Evolutionary conservation across 2,113 vertebrate genomes (phyloP).

Genomic region (Cavia aperea): DNA sequence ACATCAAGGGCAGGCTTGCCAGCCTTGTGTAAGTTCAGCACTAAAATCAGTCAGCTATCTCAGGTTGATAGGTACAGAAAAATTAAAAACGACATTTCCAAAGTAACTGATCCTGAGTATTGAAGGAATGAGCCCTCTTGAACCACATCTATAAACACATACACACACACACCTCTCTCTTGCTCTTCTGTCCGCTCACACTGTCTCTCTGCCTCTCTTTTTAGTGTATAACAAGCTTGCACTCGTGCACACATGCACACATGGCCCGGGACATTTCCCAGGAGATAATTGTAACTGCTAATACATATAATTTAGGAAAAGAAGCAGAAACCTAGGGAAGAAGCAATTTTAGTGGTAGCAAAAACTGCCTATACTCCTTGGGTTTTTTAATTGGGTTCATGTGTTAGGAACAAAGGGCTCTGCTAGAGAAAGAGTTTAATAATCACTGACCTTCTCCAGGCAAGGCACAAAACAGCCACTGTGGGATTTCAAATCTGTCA

Average conservation of each 20-base stretch:
- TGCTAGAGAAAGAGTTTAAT: conserved; percentile 24
- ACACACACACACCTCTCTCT: background rate
- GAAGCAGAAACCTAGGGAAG: background rate
- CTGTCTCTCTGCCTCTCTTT: background rate
- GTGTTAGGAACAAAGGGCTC: conserved; percentile 50
- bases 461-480: conserved; percentile 52
- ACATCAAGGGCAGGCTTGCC: conserved; percentile 64
- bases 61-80: conserved; percentile 33
- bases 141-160: background rate
- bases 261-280: background rate
- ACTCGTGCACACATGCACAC: background rate
- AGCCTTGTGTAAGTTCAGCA: conserved; percentile 52
- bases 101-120: conserved; percentile 31
- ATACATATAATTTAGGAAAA: background rate
- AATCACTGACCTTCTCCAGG: conserved; percentile 26
- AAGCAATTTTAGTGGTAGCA: background rate
- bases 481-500: conserved; percentile 48
- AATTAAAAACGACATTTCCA: conserved; percentile 27
- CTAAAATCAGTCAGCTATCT: conserved; percentile 58
- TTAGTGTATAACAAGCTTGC: background rate
- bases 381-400: conserved; percentile 8
- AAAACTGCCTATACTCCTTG: background rate
- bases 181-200: background rate
- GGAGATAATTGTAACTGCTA: background rate
- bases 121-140: background rate